These are phyloP conservation scores for Paracentrotus lividus DNA, from an alignment of 53 echinoderm and acorn worm species.

Conservation along the genomic window DNA sequence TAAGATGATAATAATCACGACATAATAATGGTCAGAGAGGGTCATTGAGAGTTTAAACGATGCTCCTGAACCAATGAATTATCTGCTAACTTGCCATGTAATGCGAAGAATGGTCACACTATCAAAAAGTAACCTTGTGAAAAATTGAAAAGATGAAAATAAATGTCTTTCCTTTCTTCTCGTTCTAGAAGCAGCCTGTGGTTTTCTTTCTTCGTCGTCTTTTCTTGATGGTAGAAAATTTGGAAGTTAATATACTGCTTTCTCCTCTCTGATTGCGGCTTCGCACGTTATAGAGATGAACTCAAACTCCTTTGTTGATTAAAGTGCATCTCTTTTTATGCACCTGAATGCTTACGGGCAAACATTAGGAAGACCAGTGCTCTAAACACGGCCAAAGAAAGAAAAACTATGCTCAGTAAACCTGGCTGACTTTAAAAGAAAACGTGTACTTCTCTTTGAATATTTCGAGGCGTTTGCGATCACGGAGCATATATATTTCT, in stretches of 20 bases:
- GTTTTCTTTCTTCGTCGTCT: background rate
- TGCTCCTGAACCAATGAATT: conserved; percentile 20
- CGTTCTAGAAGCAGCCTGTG: conserved; percentile 28
- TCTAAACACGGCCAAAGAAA: conserved; percentile 14
- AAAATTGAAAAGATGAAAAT: background rate
- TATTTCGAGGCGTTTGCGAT: conserved; percentile 18
- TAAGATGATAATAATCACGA: conserved; percentile 24
- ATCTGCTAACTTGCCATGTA: conserved; percentile 51
- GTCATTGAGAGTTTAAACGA: background rate
- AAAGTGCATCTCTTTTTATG: conserved; percentile 22
- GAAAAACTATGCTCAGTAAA: background rate
- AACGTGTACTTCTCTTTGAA: conserved; percentile 41
- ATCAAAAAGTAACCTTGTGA: conserved; percentile 53
- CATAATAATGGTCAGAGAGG: conserved; percentile 5
- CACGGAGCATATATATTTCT: conserved; percentile 12
- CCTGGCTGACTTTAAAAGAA: background rate
- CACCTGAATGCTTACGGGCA: conserved; percentile 21
- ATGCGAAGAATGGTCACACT: conserved; percentile 6
- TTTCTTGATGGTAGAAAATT: conserved; percentile 34
- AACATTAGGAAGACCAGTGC: conserved; percentile 22
- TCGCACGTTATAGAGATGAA: conserved; percentile 46
- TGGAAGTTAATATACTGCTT: conserved; percentile 47
- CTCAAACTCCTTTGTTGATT: background rate
- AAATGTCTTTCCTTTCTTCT: conserved; percentile 45
- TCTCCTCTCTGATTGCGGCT: conserved; percentile 39